Evolutionary conservation across 1,140 invertebrate genomes (phyloP).

Genomic region (Drosophila seguyi): DNA sequence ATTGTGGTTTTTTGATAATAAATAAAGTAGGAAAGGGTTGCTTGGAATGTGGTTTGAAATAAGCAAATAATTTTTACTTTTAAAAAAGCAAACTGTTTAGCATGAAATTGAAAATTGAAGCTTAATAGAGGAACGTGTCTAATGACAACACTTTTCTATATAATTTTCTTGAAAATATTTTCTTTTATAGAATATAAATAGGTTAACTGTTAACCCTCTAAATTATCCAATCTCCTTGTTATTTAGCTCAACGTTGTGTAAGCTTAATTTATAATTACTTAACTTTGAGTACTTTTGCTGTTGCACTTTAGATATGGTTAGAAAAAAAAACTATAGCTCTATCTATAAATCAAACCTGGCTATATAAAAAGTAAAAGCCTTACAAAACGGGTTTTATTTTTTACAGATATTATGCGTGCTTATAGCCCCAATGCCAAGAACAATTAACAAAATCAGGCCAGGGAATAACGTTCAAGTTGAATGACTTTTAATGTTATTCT

Average conservation of each 20-base stretch:
- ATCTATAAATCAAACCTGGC: slow-evolving; percentile 14
- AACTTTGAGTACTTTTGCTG: neutral
- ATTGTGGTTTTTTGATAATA: slow-evolving; percentile 40
- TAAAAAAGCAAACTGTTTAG: neutral
- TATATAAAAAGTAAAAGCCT: slow-evolving; percentile 57
- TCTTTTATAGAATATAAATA: neutral
- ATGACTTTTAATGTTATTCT: slow-evolving; percentile 61
- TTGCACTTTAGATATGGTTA: neutral
- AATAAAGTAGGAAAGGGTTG: slow-evolving; percentile 1
- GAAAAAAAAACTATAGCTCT: slow-evolving; percentile 7
- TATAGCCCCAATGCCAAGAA: slow-evolving; percentile 34
- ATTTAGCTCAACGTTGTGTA: slow-evolving; percentile 7
- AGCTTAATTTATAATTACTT: slow-evolving; percentile 8
- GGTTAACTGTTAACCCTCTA: neutral
- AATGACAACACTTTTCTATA: neutral
- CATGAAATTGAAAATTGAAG: neutral
- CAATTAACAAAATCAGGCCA: slow-evolving; percentile 58
- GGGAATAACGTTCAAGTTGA: slow-evolving; percentile 65
- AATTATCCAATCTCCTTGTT: neutral
- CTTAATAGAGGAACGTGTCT: neutral
- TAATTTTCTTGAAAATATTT: too few relatives aligned
- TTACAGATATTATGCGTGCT: slow-evolving; percentile 21
- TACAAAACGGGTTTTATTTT: slow-evolving; percentile 10
- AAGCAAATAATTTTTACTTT: neutral
- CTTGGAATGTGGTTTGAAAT: neutral